Base-by-base conservation (phyloP, 2,797 vertebrate genomes). In the Ataeniobius toweri region DNA sequence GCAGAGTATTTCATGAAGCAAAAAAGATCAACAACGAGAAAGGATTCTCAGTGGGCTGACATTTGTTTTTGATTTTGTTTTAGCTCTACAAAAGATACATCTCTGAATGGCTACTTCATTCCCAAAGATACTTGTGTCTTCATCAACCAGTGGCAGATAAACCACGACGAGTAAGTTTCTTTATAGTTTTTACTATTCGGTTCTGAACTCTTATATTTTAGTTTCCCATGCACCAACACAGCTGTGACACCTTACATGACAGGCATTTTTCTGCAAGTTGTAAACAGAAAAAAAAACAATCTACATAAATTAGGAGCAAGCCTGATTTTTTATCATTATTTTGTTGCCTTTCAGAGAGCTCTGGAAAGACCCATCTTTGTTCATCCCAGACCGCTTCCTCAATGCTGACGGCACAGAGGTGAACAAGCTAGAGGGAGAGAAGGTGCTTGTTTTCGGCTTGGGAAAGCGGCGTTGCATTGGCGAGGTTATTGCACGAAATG, bases 61-160 rank as follows among this genome's bases (percentile, higher is more conserved):
- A 72, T 3, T 22, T 22, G 61, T 7, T 65, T 9, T 6, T 44
- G 1, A 22, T 4, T 83, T 44, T 81, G 36, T 36, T 90, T 24
- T 89, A 99, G 97, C 75, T 96, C 98, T 0, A 95, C 96, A 0
- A 96, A 92, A 91, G 91, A 96, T 10, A 98, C 97, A 0, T 94
- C 81, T 3, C 85, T 99, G 74, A 96, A 96, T 0, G 97, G 97
- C 55, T 99, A 91, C 84, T 98, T 96, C 88, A 97, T 99, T 85
- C 97, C 98, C 10, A 97, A 97, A 92, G 94, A 96, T 80, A 95
- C 93, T 1, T 99, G 98, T 1, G 91, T 99, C 82, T 97, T 99
- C 81, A 86, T 99, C 89, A 99, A 98, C 93, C 98, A 99, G 92
- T 99, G 98, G 97, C 97, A 99, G 79, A 92, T 97, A 85, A 99